Evolutionary conservation across 2,888 invertebrate species (phyloP).

Genomic region (Theristus sp.): DNA sequence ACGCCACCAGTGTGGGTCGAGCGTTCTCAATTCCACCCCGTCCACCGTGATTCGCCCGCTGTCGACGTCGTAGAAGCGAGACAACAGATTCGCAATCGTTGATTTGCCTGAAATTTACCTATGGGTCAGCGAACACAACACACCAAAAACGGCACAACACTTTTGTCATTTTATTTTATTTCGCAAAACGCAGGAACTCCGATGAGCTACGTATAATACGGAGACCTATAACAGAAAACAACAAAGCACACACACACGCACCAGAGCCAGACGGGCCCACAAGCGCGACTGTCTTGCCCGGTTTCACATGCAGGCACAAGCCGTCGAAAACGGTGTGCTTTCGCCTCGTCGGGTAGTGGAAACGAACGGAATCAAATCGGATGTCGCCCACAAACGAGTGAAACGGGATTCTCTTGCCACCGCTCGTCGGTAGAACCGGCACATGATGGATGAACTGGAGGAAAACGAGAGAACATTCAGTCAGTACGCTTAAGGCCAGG

Average conservation of each 20-base stretch:
- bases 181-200: no score
- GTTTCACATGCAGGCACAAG: constrained; percentile 57
- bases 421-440: constrained; percentile 48
- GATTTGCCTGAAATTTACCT: constrained; percentile 63
- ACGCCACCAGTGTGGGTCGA: constrained; percentile 67
- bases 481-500: no score
- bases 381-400: constrained; percentile 57
- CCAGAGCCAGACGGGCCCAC: constrained; percentile 80
- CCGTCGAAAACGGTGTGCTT: constrained; percentile 46
- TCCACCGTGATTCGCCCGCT: constrained; percentile 55
- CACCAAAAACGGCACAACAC: no score
- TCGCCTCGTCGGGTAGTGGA: background rate
- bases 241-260: no score
- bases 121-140: no score
- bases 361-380: constrained; percentile 57
- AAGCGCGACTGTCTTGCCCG: constrained; percentile 68
- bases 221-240: no score
- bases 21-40: constrained; percentile 46
- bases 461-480: no score
- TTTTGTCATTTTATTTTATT: no score
- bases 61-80: constrained; percentile 66
- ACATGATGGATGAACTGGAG: constrained; percentile 51
- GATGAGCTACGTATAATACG: no score
- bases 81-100: constrained; percentile 67
- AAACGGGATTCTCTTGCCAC: constrained; percentile 48